Percentiles rank a stretch among this genome's conserved stretches.
These are phyloP conservation scores for Leptinotarsa defecta DNA, from an alignment of 1,140 invertebrate species.

Conservation along the genomic window DNA sequence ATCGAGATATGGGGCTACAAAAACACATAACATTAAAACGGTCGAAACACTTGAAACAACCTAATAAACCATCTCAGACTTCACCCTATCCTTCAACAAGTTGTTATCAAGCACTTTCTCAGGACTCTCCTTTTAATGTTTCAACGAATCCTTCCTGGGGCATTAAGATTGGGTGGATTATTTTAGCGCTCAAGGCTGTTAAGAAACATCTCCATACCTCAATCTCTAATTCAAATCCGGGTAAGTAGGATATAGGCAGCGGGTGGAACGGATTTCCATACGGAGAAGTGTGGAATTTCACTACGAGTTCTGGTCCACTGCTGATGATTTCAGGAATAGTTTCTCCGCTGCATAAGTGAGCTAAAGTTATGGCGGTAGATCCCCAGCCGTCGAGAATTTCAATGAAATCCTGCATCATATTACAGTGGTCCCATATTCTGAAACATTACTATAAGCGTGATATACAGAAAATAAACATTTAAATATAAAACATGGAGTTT, in stretches of 20 bases:
- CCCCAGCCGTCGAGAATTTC: constrained; percentile 82
- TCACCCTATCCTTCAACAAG: no score
- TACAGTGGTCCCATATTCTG: constrained; percentile 81
- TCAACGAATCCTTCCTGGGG: no score
- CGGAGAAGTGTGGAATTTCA: constrained; percentile 82
- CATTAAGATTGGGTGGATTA: no score
- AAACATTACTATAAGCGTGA: constrained; percentile 31
- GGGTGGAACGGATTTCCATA: constrained; percentile 82
- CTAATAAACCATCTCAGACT: no score
- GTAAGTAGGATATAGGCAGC: constrained; percentile 74
- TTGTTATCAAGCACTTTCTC: no score
- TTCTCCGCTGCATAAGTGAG: constrained; percentile 82
- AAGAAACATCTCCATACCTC: constrained; percentile 60
- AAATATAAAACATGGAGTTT: no score
- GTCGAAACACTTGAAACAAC: no score
- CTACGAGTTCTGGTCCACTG: constrained; percentile 75
- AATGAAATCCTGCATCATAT: constrained; percentile 79
- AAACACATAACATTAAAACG: no score
- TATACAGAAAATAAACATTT: no score
- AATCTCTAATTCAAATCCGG: constrained; percentile 80
- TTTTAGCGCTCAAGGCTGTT: no score
- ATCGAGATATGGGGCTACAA: no score
- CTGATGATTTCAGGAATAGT: constrained; percentile 80
- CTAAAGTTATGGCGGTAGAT: constrained; percentile 71
- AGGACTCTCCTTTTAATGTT: no score